Percentiles rank a stretch among this genome's conserved stretches.
Conservation (phyloP, 2,797 vertebrate species). For the Neosilurus mollespiculum region DNA sequence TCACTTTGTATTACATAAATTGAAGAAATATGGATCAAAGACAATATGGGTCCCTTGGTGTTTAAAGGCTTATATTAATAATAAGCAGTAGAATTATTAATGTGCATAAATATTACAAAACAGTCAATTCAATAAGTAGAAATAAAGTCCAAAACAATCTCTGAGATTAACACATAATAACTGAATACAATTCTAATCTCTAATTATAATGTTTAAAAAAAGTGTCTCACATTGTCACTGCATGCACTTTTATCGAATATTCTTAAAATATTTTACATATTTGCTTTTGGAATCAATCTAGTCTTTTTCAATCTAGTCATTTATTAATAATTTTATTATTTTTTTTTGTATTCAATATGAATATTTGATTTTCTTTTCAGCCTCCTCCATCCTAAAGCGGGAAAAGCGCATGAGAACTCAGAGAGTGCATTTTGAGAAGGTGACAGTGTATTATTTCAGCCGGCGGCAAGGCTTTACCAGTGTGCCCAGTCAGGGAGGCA, state of each 20-base stretch:
- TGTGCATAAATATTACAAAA: background rate
- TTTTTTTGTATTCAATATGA: background rate
- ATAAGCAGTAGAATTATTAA: background rate
- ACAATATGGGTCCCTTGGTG: background rate
- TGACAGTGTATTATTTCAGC: slow-evolving; percentile 98
- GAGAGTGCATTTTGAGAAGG: slow-evolving; percentile 95
- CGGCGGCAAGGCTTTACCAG: slow-evolving; percentile 98
- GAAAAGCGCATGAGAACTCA: slow-evolving; percentile 93
- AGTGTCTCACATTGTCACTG: background rate
- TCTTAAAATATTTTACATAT: background rate
- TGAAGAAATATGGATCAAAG: background rate
- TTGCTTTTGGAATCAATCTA: background rate
- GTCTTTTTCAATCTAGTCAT: background rate
- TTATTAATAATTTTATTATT: background rate
- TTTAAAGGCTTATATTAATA: background rate
- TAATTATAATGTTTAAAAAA: background rate
- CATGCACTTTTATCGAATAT: background rate
- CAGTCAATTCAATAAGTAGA: background rate
- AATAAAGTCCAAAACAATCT: background rate
- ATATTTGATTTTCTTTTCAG: slow-evolving; percentile 62
- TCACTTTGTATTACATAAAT: background rate
- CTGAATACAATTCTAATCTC: background rate
- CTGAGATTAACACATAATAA: background rate
- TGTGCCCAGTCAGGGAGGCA: slow-evolving; percentile 97
- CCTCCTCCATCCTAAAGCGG: slow-evolving; percentile 91